Conservation (phyloP, 37 sponge, comb jelly and placozoan species). For the Amphimedon queenslandica region DNA sequence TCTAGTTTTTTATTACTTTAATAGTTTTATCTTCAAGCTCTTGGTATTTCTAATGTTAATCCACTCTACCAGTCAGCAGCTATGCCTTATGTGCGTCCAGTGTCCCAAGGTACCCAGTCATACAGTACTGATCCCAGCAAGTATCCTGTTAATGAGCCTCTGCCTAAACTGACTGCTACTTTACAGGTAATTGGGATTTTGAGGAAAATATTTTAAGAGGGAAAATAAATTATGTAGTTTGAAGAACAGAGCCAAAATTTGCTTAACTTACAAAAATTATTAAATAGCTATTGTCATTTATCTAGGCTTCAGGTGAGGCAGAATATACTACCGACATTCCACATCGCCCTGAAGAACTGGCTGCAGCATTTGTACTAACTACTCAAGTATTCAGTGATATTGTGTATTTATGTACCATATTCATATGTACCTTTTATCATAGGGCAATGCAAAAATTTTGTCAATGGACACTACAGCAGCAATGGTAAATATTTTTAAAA, state of each 20-base stretch:
- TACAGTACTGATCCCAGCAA: conserved; percentile 20
- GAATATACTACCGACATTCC: conserved; percentile 71
- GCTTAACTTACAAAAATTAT: not conserved
- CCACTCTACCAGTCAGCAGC: conserved; percentile 30
- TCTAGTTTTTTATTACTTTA: conserved; percentile 1
- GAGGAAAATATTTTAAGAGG: too few species aligned
- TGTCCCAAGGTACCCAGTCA: conserved; percentile 22
- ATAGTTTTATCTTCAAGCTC: conserved; percentile 40
- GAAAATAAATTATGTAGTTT: too few species aligned
- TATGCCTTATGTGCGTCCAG: conserved; percentile 16
- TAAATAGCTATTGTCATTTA: not conserved
- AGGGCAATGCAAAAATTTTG: too few species aligned
- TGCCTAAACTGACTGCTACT: too few species aligned
- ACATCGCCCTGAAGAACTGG: conserved; percentile 29
- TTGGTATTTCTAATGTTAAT: not conserved
- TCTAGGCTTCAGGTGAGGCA: too few species aligned
- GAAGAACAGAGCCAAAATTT: too few species aligned
- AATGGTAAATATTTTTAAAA: conserved; percentile 17
- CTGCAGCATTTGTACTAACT: conserved; percentile 74
- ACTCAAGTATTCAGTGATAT: not conserved
- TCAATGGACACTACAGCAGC: conserved; percentile 38
- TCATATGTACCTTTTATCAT: conserved; percentile 37
- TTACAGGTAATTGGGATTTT: conserved; percentile 19
- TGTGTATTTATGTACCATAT: too few species aligned
- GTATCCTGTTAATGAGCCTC: conserved; percentile 29